Conservation (phyloP, 2,113 vertebrate species). For the Cephalopholis sonnerati region DNA sequence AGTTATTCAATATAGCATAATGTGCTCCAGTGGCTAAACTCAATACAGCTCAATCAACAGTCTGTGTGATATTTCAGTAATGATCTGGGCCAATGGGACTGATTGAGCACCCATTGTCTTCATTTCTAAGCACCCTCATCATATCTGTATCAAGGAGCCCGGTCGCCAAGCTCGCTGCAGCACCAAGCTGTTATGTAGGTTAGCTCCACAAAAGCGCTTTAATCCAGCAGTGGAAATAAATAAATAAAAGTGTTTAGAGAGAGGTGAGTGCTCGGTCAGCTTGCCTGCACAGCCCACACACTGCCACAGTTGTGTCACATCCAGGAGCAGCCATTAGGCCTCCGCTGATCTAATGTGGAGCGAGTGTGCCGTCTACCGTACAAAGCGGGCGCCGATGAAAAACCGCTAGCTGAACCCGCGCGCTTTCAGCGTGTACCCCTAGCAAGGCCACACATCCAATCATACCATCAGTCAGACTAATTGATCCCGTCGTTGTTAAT, state of each 20-base stretch:
- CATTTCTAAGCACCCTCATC: slow-evolving; percentile 50
- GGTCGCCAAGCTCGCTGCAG: slow-evolving; percentile 18
- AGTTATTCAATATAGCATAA: slow-evolving; percentile 58
- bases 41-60: slow-evolving; percentile 80
- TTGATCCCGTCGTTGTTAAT: slow-evolving; percentile 27
- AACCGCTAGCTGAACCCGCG: slow-evolving; percentile 46
- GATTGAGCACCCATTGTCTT: slow-evolving; percentile 72
- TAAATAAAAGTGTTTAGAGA: slow-evolving; percentile 73
- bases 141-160: slow-evolving; percentile 67
- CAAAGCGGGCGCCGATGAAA: slow-evolving; percentile 36
- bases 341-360: slow-evolving; percentile 74
- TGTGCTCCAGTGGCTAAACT: slow-evolving; percentile 81
- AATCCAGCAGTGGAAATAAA: slow-evolving; percentile 72
- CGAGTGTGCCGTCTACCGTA: slow-evolving; percentile 83
- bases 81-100: slow-evolving; percentile 51
- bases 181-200: slow-evolving; percentile 80
- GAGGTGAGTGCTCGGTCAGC: slow-evolving; percentile 87
- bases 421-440: neutral
- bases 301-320: slow-evolving; percentile 69
- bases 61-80: slow-evolving; percentile 76
- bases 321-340: slow-evolving; percentile 63
- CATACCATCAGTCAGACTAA: slow-evolving; percentile 33
- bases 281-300: slow-evolving; percentile 60
- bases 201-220: slow-evolving; percentile 74
- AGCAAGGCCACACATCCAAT: neutral